Base-by-base conservation (phyloP, 1,140 invertebrate species). In the Eurosta solidaginis region DNA sequence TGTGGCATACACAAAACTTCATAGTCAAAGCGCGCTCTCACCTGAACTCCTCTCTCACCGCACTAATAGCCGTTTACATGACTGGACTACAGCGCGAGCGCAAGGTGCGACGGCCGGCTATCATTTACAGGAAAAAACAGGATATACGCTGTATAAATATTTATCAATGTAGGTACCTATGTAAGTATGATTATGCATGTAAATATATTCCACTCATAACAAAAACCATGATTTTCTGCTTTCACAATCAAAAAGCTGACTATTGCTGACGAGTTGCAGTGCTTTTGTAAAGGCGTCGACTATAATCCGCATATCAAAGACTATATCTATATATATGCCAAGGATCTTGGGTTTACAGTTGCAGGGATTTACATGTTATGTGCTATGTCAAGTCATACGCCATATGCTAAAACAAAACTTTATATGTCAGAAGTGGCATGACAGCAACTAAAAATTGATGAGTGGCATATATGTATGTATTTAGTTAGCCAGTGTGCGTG, bases 231-330 rank as follows among this genome's bases (percentile, higher is more conserved):
- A 22, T 52, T 52, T 52, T 52, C 40, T 68, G 33, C 59, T 22
- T 29, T 14, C 29, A n/a, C 59, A 68, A 68, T 29, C 59, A 33
- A 17, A 36, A 40, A 68, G 33, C 59, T 9, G 59, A 1, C n/a
- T 40, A 68, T 17, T 4, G 59, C 33, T 68, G 33, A 17, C n/a
- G 5, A 68, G 59, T 33, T 68, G 59, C 40, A 68, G 22, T 40
- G n/a, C 17, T 33, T n/a, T n/a, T n/a, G n/a, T n/a, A n/a, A n/a
- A n/a, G n/a, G 36, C 20, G 33, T 33, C 59, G 59, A n/a, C 22
- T 68, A 68, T 68, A 68, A 68, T 68, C 59, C 59, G 59, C 59
- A 40, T 68, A 68, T 29, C 33, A 68, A 20, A 20, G 59, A 68
- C 40, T 68, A 40, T 33, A 5, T 68, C 2, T 42, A 68, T 10